Base-by-base conservation (phyloP, 2,888 invertebrate species). In the Tinea pellionella region DNA sequence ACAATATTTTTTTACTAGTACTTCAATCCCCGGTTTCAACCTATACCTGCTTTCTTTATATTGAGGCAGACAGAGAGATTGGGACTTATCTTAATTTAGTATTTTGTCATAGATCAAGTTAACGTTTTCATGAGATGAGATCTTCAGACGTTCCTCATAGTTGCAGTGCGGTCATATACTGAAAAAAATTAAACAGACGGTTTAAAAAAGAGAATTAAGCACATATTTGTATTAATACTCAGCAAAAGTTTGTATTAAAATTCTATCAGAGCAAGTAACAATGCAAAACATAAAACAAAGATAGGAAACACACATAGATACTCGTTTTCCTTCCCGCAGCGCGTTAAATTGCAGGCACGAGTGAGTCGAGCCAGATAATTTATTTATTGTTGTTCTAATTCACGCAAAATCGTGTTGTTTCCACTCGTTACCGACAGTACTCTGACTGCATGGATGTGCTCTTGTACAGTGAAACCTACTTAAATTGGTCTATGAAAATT, bases 311-410 rank as follows among this genome's bases (percentile, higher is more conserved):
- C 63, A 63, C 62, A 64, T 58, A 56, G 62, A 60, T 29, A 57
- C 58, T 51, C 19, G 37, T 30, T 37, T 29, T 51, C 51, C 18
- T 57, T 19, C 61, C 19, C 59, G 60, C 13, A 59, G 41, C 65
- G 66, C 67, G 63, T 61, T 65, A 69, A 68, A 71, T 70, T 64
- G 65, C 66, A 64, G 24, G 57, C 61, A 51, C 61, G 61, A 53
- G 43, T 51, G 55, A 56, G 64, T 63, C 62, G 62, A 63, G 64
- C 64, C 63, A 65, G 66, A 71, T 75, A 74, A 77, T 77, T 74
- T 70, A 73, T 74, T 76, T 77, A 76, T 77, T 77, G 73, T 76
- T 71, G 74, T 71, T 74, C 70, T 71, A 77, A 77, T 78, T 74
- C 74, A 72, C 75, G 73, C 72, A 69, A 69, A 75, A 71, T 76